Evolutionary conservation across 2,797 vertebrate species (phyloP).

Genomic region (Eulemur coronatus): DNA sequence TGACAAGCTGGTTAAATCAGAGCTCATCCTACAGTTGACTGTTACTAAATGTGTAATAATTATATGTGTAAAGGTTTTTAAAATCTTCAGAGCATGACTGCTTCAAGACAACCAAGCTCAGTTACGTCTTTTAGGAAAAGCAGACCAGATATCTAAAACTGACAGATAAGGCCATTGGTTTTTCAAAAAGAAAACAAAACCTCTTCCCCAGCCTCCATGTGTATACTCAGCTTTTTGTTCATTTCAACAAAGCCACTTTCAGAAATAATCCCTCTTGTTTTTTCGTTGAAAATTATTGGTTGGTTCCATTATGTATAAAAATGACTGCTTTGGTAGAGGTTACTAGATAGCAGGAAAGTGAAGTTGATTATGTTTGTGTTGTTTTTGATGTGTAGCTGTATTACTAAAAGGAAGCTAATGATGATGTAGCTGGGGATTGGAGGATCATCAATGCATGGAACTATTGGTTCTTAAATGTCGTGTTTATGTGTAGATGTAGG

Average conservation of each 20-base stretch:
- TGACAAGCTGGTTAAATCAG: neutral
- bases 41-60: neutral
- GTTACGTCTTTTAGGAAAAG: neutral
- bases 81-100: neutral
- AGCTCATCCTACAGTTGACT: neutral
- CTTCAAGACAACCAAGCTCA: neutral
- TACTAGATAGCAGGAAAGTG: neutral
- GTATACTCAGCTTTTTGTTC: neutral
- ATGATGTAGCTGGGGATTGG: neutral
- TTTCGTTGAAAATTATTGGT: neutral
- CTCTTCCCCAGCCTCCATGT: neutral
- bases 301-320: neutral
- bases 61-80: neutral
- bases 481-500: neutral
- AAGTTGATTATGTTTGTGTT: neutral
- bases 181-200: neutral
- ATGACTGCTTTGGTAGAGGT: neutral
- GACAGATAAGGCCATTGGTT: neutral
- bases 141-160: neutral
- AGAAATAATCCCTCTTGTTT: conserved; percentile 40
- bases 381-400: neutral
- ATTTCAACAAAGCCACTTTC: conserved; percentile 41
- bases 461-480: neutral
- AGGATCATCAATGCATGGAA: neutral
- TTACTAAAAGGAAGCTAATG: neutral